Evolutionary conservation across 2,888 invertebrate species (phyloP).

Genomic region (Hydroisotoma schaefferi): DNA sequence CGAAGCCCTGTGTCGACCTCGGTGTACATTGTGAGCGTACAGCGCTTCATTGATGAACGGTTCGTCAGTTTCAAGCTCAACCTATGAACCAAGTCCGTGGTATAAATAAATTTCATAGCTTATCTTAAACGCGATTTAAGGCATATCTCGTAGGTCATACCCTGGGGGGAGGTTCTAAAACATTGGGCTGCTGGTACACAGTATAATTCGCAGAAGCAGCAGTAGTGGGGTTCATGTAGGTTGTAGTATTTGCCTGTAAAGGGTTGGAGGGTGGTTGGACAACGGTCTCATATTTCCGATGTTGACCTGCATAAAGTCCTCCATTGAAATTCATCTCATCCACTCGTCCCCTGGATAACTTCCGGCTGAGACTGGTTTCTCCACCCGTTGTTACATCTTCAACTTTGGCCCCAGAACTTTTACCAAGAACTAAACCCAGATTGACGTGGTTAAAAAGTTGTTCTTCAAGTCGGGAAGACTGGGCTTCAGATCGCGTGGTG

Average conservation of each 20-base stretch:
- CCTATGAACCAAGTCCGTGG: background rate
- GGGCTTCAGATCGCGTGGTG: slow-evolving; percentile 6
- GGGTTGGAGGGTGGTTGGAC: no score
- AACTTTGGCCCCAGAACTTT: background rate
- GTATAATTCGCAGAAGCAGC: background rate
- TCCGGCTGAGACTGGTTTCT: background rate
- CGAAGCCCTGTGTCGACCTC: background rate
- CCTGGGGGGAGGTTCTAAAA: no score
- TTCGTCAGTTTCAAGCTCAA: background rate
- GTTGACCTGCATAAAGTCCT: no score
- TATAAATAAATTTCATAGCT: no score
- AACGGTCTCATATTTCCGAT: no score
- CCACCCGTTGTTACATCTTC: background rate
- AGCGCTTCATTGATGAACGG: slow-evolving; percentile 1
- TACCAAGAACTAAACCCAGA: background rate
- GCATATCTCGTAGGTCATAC: no score
- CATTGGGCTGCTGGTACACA: no score
- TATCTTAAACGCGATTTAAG: background rate
- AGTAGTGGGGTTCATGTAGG: background rate
- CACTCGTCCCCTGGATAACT: no score
- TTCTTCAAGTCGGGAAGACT: slow-evolving; percentile 13
- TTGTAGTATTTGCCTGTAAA: no score
- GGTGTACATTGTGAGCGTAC: background rate
- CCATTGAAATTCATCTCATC: no score
- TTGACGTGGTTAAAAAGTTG: background rate